These are phyloP conservation scores for Patella caerulea DNA, from an alignment of 2,888 invertebrate species.

Conservation along the genomic window DNA sequence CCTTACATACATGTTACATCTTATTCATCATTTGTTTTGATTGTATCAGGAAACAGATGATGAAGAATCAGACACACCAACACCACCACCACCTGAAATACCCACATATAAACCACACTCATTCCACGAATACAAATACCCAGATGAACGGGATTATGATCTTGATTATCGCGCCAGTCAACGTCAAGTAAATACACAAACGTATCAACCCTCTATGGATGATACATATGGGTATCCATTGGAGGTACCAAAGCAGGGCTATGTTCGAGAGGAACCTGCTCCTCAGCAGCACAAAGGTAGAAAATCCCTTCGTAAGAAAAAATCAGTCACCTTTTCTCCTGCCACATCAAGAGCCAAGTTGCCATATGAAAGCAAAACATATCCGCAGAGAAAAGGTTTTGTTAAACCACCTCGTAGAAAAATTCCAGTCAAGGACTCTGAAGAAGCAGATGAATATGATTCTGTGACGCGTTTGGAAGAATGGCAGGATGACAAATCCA, in stretches of 20 bases:
- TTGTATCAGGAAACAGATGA: too few relatives aligned
- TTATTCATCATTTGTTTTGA: too few relatives aligned
- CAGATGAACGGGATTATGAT: background rate
- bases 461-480: background rate
- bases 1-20: too few relatives aligned
- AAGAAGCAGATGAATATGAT: background rate
- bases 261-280: too few relatives aligned
- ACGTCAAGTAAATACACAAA: background rate
- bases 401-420: background rate
- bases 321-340: background rate
- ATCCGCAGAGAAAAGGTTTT: background rate
- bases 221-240: too few relatives aligned
- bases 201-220: too few relatives aligned
- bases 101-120: background rate
- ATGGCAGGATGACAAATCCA: background rate
- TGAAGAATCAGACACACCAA: too few relatives aligned
- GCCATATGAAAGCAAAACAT: background rate
- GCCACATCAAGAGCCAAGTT: background rate
- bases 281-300: too few relatives aligned
- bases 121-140: background rate
- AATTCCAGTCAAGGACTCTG: background rate
- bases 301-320: background rate
- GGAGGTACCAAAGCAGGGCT: too few relatives aligned
- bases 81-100: too few relatives aligned
- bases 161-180: conserved; percentile 1